Conservation (phyloP, 1,140 invertebrate species). For the Ericerus pela region DNA sequence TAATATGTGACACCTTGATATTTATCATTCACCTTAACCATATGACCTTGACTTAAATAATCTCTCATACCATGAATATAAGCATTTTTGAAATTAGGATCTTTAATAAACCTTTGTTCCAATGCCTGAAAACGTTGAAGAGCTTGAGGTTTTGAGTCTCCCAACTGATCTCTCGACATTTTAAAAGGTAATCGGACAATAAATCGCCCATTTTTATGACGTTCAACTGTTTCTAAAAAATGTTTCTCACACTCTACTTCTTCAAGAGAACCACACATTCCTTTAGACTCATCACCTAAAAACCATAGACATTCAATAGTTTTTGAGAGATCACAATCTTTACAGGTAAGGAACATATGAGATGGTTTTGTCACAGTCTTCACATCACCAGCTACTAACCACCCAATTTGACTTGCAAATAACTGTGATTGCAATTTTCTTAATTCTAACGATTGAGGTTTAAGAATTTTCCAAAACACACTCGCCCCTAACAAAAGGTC, state of each 20-base stretch:
- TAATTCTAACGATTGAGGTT: too few species aligned
- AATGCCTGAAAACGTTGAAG: conserved; percentile 14
- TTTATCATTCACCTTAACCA: conserved; percentile 24
- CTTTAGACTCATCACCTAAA: too few species aligned
- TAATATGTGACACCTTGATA: conserved; percentile 16
- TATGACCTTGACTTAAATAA: conserved; percentile 28
- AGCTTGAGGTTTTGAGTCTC: conserved; percentile 12
- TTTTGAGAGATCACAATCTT: too few species aligned
- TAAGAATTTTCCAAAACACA: too few species aligned
- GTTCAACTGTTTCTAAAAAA: conserved; percentile 2
- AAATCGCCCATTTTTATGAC: conserved; percentile 8
- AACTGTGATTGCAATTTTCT: too few species aligned
- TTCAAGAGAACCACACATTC: too few species aligned
- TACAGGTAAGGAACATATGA: too few species aligned
- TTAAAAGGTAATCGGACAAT: conserved; percentile 16
- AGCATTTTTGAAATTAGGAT: background rate
- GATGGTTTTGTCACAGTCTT: too few species aligned
- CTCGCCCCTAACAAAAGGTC: too few species aligned
- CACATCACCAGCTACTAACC: too few species aligned
- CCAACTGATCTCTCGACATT: background rate
- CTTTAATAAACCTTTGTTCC: conserved; percentile 14
- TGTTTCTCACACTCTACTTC: conserved; percentile 8
- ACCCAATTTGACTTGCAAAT: too few species aligned
- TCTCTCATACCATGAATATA: conserved; percentile 28
- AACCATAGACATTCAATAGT: too few species aligned